Conservation (phyloP, 2,113 vertebrate genomes). For the Caranx ignobilis region DNA sequence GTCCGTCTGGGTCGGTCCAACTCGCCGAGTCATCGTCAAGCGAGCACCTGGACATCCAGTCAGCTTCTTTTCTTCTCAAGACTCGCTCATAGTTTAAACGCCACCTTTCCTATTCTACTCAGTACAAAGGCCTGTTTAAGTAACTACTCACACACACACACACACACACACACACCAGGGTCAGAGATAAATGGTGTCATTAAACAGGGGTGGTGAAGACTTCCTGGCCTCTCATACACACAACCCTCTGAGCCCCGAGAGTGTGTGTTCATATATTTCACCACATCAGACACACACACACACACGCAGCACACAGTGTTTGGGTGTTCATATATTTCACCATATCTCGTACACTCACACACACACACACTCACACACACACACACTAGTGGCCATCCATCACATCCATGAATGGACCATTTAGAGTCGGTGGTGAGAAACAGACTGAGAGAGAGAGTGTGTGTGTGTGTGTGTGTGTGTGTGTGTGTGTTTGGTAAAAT, state of each 20-base stretch:
- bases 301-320: conserved; percentile 21
- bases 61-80: neutral
- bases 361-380: conserved; percentile 16
- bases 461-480: neutral
- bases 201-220: conserved; percentile 52
- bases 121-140: conserved; percentile 47
- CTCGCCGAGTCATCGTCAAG: conserved; percentile 7
- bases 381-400: conserved; percentile 47
- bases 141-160: conserved; percentile 21
- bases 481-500: conserved; percentile 33
- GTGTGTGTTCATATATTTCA: conserved; percentile 36
- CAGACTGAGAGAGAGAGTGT: conserved; percentile 20
- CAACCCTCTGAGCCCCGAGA: conserved; percentile 18
- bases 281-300: conserved; percentile 17
- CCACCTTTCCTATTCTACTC: conserved; percentile 48
- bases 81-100: conserved; percentile 20
- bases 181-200: conserved; percentile 69
- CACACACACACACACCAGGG: conserved; percentile 19
- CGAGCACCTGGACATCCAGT: conserved; percentile 29
- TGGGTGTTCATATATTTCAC: conserved; percentile 45
- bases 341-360: conserved; percentile 22
- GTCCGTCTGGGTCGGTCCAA: neutral
- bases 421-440: conserved; percentile 52
- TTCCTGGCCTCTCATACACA: conserved; percentile 45
- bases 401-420: conserved; percentile 61